Evolutionary conservation across 2,888 invertebrate genomes (phyloP).

Genomic region (Trichacis sp.): DNA sequence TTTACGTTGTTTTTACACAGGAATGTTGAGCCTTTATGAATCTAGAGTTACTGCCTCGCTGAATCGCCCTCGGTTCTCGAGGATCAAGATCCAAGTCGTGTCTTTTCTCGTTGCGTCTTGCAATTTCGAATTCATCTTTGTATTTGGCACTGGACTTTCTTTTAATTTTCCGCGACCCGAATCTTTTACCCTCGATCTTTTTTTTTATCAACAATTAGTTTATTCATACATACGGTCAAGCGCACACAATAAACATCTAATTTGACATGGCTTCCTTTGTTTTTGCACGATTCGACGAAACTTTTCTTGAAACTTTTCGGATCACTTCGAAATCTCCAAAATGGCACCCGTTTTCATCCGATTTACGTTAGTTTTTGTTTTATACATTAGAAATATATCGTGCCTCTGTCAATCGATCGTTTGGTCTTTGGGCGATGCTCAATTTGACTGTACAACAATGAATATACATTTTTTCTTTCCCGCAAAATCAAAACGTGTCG

Average conservation of each 20-base stretch:
- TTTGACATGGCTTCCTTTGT: constrained; percentile 3
- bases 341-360: no score
- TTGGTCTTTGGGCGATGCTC: no score
- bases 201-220: neutral
- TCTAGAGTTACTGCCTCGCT: constrained; percentile 27
- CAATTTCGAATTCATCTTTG: neutral
- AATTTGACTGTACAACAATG: neutral
- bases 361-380: neutral
- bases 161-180: neutral
- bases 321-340: constrained; percentile 13
- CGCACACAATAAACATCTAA: constrained; percentile 10
- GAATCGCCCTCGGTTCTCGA: constrained; percentile 32
- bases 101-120: neutral
- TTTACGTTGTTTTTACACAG: neutral
- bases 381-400: neutral
- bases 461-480: neutral
- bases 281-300: constrained; percentile 39
- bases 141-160: constrained; percentile 3
- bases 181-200: neutral
- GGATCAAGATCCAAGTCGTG: neutral
- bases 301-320: constrained; percentile 51
- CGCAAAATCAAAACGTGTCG: neutral
- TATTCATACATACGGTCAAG: neutral
- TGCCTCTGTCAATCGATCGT: no score
- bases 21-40: neutral